Conservation (phyloP, 2,113 vertebrate genomes). For the Phalacrocorax pelagicus region DNA sequence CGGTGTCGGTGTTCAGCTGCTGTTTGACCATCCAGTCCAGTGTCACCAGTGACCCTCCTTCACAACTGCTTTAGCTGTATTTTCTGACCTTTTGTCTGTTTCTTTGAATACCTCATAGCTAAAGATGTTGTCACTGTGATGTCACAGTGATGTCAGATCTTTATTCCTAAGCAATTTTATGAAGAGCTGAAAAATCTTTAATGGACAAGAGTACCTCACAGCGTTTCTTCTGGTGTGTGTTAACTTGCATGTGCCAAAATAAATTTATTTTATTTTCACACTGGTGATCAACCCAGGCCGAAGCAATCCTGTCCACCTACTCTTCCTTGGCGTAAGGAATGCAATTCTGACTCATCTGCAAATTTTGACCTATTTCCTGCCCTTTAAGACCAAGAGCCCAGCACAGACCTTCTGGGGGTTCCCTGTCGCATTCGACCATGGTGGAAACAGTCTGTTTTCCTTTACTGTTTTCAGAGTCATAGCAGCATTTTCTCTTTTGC, state of each 20-base stretch:
- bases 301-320: background rate
- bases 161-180: background rate
- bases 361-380: background rate
- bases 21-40: no score
- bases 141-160: background rate
- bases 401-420: background rate
- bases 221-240: background rate
- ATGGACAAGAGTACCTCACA: background rate
- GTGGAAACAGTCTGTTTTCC: accelerated
- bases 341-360: background rate
- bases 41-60: background rate
- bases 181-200: background rate
- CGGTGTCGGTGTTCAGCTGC: background rate
- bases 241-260: background rate
- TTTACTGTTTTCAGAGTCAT: background rate
- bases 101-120: background rate
- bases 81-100: accelerated
- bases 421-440: accelerated
- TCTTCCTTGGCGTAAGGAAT: background rate
- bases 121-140: no score
- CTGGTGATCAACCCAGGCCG: background rate
- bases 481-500: background rate
- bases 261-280: background rate
- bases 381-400: background rate
- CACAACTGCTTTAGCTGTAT: background rate